phyloP scores from a whole-genome alignment of 2,113 vertebrate genomes.

The Puffinus mauretanicus region DNA sequence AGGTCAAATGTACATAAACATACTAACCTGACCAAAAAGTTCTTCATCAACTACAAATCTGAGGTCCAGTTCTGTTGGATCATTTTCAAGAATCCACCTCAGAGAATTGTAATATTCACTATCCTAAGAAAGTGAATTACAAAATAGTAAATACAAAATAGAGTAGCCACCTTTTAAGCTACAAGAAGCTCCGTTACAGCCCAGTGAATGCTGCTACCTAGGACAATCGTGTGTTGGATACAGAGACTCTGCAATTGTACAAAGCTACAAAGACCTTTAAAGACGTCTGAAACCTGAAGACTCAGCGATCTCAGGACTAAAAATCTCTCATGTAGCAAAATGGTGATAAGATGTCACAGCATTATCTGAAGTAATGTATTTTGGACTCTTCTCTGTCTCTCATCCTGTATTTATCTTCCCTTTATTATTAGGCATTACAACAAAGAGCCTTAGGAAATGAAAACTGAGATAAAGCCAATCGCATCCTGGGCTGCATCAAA shows the following conservation, averaged over 20 bases:
- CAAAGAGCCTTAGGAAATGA: neutral
- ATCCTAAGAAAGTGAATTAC: constrained; percentile 76
- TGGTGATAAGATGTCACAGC: neutral
- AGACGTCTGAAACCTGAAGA: neutral
- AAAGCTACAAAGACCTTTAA: neutral
- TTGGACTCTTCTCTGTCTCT: neutral
- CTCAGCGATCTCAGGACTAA: neutral
- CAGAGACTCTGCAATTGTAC: neutral
- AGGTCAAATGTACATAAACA: neutral
- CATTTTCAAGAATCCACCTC: constrained; percentile 97
- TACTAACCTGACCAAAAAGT: constrained; percentile 94
- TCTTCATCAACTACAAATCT: constrained; percentile 95
- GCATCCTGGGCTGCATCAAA: neutral
- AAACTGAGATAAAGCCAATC: neutral
- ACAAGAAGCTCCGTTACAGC: neutral
- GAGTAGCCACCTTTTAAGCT: neutral
- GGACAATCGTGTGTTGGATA: neutral
- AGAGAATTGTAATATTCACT: constrained; percentile 96
- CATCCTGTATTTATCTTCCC: neutral
- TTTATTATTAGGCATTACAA: neutral
- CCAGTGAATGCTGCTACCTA: neutral
- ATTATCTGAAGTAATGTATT: neutral
- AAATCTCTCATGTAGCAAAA: neutral
- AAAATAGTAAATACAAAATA: neutral
- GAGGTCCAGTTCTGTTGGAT: constrained; percentile 92